Base-by-base conservation (phyloP, 2,797 vertebrate species). In the Oreonectes daqikongensis region DNA sequence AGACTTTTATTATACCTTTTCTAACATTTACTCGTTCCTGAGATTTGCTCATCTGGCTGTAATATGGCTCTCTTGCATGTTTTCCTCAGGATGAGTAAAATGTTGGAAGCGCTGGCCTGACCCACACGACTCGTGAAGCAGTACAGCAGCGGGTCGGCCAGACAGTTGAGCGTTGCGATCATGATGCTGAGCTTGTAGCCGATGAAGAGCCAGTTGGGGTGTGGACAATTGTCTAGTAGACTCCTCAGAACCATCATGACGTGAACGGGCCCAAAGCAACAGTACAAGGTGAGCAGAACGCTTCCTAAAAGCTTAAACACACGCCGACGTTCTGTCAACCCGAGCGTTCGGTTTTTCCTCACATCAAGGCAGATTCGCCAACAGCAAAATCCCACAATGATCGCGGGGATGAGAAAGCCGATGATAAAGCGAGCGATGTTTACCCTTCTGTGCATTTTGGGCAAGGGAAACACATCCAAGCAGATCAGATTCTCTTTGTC, bases 181-280 rank as follows among this genome's bases (percentile, higher is more conserved):
- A 93, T 93, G 4, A 90, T 80, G 0, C 92, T 91, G 69, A 95
- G 67, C 83, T 95, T 94, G 70, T 94, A 94, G 0, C 89, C 83
- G n/a, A 88, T 84, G 77, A 91, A 81, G 18, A 91, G 66, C 42
- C 60, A 78, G 0, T 7, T 1, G 0, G 57, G 63, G 12, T 81
- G 74, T 1, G 26, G 5, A 53, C 86, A 85, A 18, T 77, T 53
- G 0, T 93, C 88, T 70, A 83, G 71, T 42, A 94, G 48, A 66
- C 85, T 88, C 10, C 88, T 92, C 12, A 96, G 80, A 42, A 98
- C 71, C 85, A 96, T 79, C 55, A 92, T 80, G 28, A 94, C 0
- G 0, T 97, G 95, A 75, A 95, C 86, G 0, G 96, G 95, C 12
- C 94, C 95, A 7, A 97, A 95, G 60, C 93, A 96, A 61, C 96